Evolutionary conservation across 1,140 invertebrate genomes (phyloP).

Genomic region (Scaptodrosophila lebanonensis): DNA sequence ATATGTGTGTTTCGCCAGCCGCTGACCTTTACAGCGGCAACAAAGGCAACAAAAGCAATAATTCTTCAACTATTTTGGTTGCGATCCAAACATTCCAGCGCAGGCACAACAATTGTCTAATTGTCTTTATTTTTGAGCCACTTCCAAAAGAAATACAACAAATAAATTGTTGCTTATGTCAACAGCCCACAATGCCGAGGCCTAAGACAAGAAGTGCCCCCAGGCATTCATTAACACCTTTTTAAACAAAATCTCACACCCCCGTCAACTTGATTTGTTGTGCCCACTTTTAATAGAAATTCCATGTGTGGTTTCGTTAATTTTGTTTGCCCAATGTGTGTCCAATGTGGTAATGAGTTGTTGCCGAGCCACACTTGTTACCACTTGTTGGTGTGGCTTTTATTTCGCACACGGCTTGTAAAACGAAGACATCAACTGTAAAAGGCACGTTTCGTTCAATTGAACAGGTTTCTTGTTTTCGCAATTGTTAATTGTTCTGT

Average conservation of each 20-base stretch:
- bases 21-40: conserved; percentile 49
- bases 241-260: conserved; percentile 54
- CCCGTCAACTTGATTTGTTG: conserved; percentile 12
- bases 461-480: conserved; percentile 55
- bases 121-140: conserved; percentile 24
- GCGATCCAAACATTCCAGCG: conserved; percentile 46
- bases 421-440: conserved; percentile 32
- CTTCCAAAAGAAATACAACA: too few species aligned
- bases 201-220: conserved; percentile 53
- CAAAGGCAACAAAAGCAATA: conserved; percentile 8
- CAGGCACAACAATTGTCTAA: conserved; percentile 52
- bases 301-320: conserved; percentile 67
- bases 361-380: conserved; percentile 37
- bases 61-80: background rate
- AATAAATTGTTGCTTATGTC: conserved; percentile 56
- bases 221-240: conserved; percentile 69
- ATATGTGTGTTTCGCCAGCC: conserved; percentile 1
- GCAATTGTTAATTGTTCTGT: conserved; percentile 62
- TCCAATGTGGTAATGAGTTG: conserved; percentile 55
- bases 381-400: conserved; percentile 45
- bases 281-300: conserved; percentile 41
- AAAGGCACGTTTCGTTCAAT: too few species aligned
- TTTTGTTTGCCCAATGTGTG: conserved; percentile 59
- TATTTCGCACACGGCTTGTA: conserved; percentile 4
- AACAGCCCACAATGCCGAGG: conserved; percentile 55